Conservation (phyloP, 2,113 vertebrate genomes). For the Phrynosoma blainvillii region DNA sequence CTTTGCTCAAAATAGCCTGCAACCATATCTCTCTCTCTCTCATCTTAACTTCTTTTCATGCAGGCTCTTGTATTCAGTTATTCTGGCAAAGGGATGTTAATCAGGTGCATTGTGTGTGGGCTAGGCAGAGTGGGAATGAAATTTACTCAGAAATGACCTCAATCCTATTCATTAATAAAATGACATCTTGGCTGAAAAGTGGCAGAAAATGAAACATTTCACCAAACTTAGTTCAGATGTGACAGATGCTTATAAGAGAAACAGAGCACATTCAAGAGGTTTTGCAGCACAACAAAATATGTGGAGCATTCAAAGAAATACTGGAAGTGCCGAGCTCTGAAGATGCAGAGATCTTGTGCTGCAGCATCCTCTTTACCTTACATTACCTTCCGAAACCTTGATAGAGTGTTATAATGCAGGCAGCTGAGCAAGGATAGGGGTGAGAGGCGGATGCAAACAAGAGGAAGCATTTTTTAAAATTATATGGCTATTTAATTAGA, state of each 20-base stretch:
- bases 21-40: slow-evolving; percentile 53
- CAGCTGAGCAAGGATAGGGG: slow-evolving; percentile 18
- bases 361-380: slow-evolving; percentile 62
- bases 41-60: slow-evolving; percentile 75
- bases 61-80: slow-evolving; percentile 75
- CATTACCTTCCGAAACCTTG: slow-evolving; percentile 57
- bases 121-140: slow-evolving; percentile 73
- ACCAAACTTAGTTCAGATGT: slow-evolving; percentile 73
- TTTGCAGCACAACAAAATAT: slow-evolving; percentile 65
- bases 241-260: slow-evolving; percentile 72
- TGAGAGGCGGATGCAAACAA: slow-evolving; percentile 29
- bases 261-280: slow-evolving; percentile 70
- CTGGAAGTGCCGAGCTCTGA: slow-evolving; percentile 52
- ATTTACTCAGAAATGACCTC: slow-evolving; percentile 81
- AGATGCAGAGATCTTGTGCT: slow-evolving; percentile 54
- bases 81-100: slow-evolving; percentile 80
- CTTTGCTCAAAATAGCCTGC: slow-evolving; percentile 66
- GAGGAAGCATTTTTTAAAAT: slow-evolving; percentile 53
- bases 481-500: slow-evolving; percentile 58
- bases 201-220: slow-evolving; percentile 76
- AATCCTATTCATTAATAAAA: slow-evolving; percentile 81
- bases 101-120: slow-evolving; percentile 77
- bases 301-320: slow-evolving; percentile 65
- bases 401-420: slow-evolving; percentile 46
- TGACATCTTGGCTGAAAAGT: slow-evolving; percentile 76